Conservation (phyloP, 2,888 invertebrate species). For the Anaspis maculata region DNA sequence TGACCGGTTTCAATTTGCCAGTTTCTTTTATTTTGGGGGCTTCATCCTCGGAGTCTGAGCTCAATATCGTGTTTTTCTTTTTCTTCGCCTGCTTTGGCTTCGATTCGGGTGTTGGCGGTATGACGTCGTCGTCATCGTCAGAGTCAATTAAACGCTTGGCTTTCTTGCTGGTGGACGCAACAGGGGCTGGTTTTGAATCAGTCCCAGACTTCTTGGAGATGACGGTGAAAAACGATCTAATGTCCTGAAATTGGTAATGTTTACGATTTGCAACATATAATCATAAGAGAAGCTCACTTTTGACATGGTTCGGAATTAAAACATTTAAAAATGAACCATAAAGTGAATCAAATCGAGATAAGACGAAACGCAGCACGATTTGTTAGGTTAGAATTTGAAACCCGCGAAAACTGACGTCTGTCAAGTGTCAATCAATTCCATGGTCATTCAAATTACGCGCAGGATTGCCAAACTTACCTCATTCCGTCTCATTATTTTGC, state of each 20-base stretch:
- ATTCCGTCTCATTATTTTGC: too few relatives aligned
- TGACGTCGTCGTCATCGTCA: constrained; percentile 52
- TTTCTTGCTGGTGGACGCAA: constrained; percentile 33
- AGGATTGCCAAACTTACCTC: too few relatives aligned
- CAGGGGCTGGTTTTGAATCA: constrained; percentile 13
- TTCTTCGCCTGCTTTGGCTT: constrained; percentile 14
- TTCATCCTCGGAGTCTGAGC: constrained; percentile 27
- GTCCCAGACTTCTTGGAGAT: constrained; percentile 29
- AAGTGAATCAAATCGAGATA: too few relatives aligned
- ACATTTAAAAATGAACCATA: too few relatives aligned
- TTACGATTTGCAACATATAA: too few relatives aligned
- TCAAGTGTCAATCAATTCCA: too few relatives aligned
- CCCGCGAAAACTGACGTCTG: too few relatives aligned
- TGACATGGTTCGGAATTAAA: too few relatives aligned
- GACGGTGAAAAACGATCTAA: constrained; percentile 51
- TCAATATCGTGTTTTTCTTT: constrained; percentile 20
- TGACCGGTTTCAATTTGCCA: constrained; percentile 39
- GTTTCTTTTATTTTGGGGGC: constrained; percentile 17
- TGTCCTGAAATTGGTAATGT: constrained; percentile 54
- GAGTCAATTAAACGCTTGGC: constrained; percentile 35
- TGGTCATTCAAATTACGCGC: too few relatives aligned
- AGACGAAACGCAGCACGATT: too few relatives aligned
- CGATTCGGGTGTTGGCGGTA: constrained; percentile 46
- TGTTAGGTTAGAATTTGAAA: too few relatives aligned
- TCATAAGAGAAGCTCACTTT: too few relatives aligned